Conservation (phyloP, 53 echinoderm and acorn worm genomes). For the Zoroaster sp. region DNA sequence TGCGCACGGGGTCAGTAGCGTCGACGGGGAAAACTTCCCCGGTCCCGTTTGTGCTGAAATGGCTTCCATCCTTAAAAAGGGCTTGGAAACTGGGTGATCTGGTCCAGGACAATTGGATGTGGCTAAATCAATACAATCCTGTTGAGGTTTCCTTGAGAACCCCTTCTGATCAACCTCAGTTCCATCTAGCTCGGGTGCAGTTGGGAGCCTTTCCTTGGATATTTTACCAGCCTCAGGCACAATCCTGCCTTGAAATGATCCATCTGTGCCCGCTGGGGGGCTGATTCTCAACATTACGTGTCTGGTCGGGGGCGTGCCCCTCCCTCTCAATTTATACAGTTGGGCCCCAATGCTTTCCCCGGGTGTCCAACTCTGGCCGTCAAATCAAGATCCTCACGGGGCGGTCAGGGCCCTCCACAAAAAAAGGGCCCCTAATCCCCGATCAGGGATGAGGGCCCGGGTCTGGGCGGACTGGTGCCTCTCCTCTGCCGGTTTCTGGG, state of each 20-base stretch:
- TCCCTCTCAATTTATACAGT: neutral
- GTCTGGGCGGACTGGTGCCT: slow-evolving; percentile 8
- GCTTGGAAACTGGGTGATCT: neutral
- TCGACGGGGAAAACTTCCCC: too few relatives aligned
- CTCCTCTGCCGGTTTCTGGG: too few relatives aligned
- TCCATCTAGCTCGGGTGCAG: neutral
- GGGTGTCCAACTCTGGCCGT: neutral
- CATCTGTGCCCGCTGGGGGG: neutral
- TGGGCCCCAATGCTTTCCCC: neutral
- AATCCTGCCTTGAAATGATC: neutral
- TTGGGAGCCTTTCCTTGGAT: neutral
- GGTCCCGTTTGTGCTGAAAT: too few relatives aligned
- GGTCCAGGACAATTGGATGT: slow-evolving; percentile 14
- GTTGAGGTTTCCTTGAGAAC: neutral
- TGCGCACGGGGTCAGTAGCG: neutral
- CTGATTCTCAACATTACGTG: neutral
- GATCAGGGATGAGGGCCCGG: neutral
- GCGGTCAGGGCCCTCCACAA: neutral
- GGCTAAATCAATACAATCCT: neutral
- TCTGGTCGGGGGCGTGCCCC: neutral
- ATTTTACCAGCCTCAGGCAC: neutral
- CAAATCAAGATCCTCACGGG: neutral
- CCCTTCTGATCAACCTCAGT: neutral
- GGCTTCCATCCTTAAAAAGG: too few relatives aligned
- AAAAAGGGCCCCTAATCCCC: neutral